Percentiles rank a stretch among this genome's conserved stretches.
Conservation (phyloP, 2,113 vertebrate species). For the Syngnathoides biaculeatus region DNA sequence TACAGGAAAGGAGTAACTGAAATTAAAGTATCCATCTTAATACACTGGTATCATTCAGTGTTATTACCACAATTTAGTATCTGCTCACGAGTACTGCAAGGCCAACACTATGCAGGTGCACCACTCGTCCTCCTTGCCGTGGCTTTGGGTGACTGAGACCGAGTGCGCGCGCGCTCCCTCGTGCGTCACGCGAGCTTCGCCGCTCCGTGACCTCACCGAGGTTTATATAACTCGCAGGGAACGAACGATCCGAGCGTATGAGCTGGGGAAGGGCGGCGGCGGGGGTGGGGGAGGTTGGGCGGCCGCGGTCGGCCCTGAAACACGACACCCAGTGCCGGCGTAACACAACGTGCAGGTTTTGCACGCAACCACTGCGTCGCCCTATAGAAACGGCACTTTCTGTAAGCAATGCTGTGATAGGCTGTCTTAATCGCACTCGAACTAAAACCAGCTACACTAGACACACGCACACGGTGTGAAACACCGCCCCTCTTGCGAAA, state of each 20-base stretch:
- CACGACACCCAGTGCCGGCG: conserved; percentile 48
- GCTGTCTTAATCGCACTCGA: conserved; percentile 47
- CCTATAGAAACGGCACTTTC: conserved; percentile 42
- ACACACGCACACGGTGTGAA: too few relatives aligned
- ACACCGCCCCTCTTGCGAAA: conserved; percentile 30
- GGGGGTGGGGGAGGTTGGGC: conserved; percentile 26
- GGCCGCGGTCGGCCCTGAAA: conserved; percentile 70
- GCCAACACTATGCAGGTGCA: conserved; percentile 48
- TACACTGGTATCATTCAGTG: neutral
- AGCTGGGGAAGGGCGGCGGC: neutral
- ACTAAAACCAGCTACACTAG: neutral
- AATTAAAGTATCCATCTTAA: neutral
- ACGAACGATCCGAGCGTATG: conserved; percentile 25
- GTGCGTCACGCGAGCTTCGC: conserved; percentile 49
- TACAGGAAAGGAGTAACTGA: neutral
- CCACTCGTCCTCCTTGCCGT: conserved; percentile 4
- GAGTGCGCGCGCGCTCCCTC: conserved; percentile 1
- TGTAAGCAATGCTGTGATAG: conserved; percentile 51
- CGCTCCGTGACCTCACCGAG: conserved; percentile 55
- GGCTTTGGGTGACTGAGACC: conserved; percentile 7
- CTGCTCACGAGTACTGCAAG: conserved; percentile 10
- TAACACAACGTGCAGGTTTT: neutral
- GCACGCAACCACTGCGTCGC: conserved; percentile 5
- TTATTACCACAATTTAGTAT: neutral
- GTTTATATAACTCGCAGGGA: conserved; percentile 62